A percentile compares a stretch with the other conserved stretches of the same genome.
These are phyloP conservation scores for Rhynchonycteris naso DNA, from an alignment of 2,797 vertebrate genomes.

Conservation along the genomic window DNA sequence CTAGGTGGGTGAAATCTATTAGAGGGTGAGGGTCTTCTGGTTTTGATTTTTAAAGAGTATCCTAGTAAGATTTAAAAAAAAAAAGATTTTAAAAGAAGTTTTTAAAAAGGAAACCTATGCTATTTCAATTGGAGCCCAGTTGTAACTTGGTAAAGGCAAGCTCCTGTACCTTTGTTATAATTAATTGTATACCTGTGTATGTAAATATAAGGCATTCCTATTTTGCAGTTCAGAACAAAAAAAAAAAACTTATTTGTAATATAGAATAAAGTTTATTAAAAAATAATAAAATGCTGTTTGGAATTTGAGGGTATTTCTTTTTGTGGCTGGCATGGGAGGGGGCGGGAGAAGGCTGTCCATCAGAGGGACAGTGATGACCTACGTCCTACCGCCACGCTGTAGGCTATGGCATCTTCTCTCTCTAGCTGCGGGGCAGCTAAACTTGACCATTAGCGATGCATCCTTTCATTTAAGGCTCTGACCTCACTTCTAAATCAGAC, in stretches of 20 bases:
- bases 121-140: slow-evolving; percentile 91
- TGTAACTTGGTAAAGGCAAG: slow-evolving; percentile 97
- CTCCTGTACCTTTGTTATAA: slow-evolving; percentile 99
- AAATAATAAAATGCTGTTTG: slow-evolving; percentile 87
- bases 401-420: rapidly evolving
- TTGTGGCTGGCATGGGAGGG: not conserved
- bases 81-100: slow-evolving; percentile 84
- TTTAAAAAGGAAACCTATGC: slow-evolving; percentile 90
- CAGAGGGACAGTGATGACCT: rapidly evolving
- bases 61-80: slow-evolving; percentile 85
- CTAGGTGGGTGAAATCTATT: slow-evolving; percentile 86
- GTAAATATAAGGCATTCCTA: slow-evolving; percentile 99
- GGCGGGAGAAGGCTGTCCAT: not conserved
- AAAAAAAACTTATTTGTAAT: slow-evolving; percentile 98
- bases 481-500: not conserved
- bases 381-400: no score
- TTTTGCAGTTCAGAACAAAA: slow-evolving; percentile 99
- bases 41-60: slow-evolving; percentile 89
- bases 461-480: not conserved
- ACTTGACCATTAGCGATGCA: rapidly evolving
- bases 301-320: slow-evolving; percentile 65
- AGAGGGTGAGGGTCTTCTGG: slow-evolving; percentile 90
- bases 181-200: slow-evolving; percentile 99
- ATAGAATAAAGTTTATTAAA: slow-evolving; percentile 99
- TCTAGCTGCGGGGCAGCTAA: not conserved